Evolutionary conservation across 1,140 invertebrate genomes (phyloP).

Genomic region (Neodiprion fabricii): DNA sequence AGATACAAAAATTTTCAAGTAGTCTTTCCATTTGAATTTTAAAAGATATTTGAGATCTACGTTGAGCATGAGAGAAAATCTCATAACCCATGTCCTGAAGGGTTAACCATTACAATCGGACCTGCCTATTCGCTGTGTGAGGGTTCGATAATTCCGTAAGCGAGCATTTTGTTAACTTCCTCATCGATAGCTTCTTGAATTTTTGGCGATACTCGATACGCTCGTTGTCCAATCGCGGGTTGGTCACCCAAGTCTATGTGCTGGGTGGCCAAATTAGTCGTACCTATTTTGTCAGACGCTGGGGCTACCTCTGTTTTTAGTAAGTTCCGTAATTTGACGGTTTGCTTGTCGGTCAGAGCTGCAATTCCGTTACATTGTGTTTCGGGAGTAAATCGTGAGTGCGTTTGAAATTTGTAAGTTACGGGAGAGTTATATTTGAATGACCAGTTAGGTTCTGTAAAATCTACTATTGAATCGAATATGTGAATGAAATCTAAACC

Average conservation of each 20-base stretch:
- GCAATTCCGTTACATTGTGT: background rate
- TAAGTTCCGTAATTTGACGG: background rate
- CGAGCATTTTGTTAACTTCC: background rate
- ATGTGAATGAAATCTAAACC: background rate
- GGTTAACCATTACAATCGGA: no score
- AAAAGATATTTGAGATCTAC: no score
- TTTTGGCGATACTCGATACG: constrained; percentile 35
- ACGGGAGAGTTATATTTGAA: background rate
- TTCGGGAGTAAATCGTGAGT: background rate
- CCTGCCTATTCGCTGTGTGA: no score
- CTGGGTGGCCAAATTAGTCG: constrained; percentile 32
- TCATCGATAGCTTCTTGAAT: constrained; percentile 31
- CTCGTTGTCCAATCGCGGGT: constrained; percentile 38
- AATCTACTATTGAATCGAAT: no score
- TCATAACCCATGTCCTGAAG: no score
- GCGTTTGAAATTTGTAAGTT: background rate
- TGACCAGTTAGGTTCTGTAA: no score
- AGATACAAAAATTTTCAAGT: no score
- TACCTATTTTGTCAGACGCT: background rate
- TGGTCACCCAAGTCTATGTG: constrained; percentile 38
- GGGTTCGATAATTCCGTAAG: no score
- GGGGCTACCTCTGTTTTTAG: no score
- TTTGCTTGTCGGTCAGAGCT: background rate
- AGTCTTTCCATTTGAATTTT: no score
- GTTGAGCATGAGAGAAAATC: no score